Percentiles rank a stretch among this genome's conserved stretches.
These are phyloP conservation scores for Bambusicola thoracicus DNA, from an alignment of 2,113 vertebrate genomes.

Conservation along the genomic window DNA sequence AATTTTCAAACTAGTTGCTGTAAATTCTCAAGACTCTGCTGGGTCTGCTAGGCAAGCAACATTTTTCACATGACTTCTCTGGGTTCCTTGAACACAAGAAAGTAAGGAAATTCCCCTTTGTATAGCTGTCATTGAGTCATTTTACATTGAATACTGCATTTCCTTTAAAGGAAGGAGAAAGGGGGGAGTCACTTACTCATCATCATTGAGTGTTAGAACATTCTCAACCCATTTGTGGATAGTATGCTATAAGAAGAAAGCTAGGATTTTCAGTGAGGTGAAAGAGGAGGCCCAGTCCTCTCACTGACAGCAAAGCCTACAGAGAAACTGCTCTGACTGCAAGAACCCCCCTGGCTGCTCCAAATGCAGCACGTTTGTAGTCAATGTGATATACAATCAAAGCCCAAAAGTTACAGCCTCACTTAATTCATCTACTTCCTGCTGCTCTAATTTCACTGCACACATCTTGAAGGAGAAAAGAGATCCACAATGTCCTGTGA, in stretches of 20 bases:
- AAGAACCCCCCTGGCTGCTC: not conserved
- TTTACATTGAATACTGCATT: rapidly evolving
- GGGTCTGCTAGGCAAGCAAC: not conserved
- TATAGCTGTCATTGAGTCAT: not conserved
- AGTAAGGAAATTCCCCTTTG: not conserved
- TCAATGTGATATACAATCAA: not conserved
- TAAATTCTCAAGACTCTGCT: not conserved
- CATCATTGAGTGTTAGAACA: not conserved
- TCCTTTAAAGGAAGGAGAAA: not conserved
- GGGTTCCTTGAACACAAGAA: not conserved
- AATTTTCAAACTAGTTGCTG: not conserved
- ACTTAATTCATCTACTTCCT: not conserved
- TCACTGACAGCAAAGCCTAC: not conserved
- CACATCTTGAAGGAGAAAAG: not conserved
- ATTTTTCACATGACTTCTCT: not conserved
- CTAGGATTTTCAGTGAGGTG: not conserved
- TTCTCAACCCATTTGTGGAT: not conserved
- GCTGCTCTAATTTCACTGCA: not conserved
- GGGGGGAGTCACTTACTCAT: not conserved
- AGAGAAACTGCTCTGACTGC: not conserved
- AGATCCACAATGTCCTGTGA: not conserved
- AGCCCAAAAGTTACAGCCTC: not conserved
- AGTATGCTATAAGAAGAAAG: not conserved
- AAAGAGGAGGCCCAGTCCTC: not conserved
- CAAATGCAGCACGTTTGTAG: not conserved